Conservation (phyloP, 2,888 invertebrate genomes). For the Catocala nupta region DNA sequence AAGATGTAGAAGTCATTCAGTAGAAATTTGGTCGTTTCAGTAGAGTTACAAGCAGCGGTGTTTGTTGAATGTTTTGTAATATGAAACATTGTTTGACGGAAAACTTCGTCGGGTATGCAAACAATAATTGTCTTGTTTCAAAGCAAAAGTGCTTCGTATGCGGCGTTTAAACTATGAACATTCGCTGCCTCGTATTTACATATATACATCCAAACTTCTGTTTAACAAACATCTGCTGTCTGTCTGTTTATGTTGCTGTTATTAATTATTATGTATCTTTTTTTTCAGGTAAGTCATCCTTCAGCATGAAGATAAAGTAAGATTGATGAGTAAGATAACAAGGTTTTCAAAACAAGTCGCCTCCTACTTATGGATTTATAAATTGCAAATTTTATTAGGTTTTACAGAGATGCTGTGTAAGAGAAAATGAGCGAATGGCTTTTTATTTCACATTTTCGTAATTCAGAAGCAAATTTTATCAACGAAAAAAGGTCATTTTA, state of each 20-base stretch:
- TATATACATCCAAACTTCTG: slow-evolving; percentile 23
- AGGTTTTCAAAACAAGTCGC: slow-evolving; percentile 8
- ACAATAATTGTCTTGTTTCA: slow-evolving; percentile 63
- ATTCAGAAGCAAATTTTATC: no score
- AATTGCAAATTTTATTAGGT: slow-evolving; percentile 17
- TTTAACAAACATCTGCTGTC: slow-evolving; percentile 21
- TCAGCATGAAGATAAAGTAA: slow-evolving; percentile 41
- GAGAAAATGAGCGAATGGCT: no score
- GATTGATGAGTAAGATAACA: slow-evolving; percentile 41
- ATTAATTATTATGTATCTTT: slow-evolving; percentile 34
- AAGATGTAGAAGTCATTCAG: slow-evolving; percentile 27
- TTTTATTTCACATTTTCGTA: no score
- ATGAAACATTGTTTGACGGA: slow-evolving; percentile 72
- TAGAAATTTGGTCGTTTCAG: slow-evolving; percentile 35
- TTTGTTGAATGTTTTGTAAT: slow-evolving; percentile 70
- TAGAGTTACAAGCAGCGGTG: slow-evolving; percentile 32
- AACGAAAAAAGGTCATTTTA: no score
- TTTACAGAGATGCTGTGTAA: background rate
- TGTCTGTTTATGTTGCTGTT: slow-evolving; percentile 32
- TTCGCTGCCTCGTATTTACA: slow-evolving; percentile 28
- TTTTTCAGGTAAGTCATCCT: slow-evolving; percentile 66
- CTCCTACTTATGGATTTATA: slow-evolving; percentile 11
- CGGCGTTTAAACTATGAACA: slow-evolving; percentile 30
- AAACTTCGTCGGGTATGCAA: slow-evolving; percentile 66
- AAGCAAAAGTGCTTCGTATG: slow-evolving; percentile 51